Conservation (phyloP, 2,113 vertebrate species). For the Puma concolor region DNA sequence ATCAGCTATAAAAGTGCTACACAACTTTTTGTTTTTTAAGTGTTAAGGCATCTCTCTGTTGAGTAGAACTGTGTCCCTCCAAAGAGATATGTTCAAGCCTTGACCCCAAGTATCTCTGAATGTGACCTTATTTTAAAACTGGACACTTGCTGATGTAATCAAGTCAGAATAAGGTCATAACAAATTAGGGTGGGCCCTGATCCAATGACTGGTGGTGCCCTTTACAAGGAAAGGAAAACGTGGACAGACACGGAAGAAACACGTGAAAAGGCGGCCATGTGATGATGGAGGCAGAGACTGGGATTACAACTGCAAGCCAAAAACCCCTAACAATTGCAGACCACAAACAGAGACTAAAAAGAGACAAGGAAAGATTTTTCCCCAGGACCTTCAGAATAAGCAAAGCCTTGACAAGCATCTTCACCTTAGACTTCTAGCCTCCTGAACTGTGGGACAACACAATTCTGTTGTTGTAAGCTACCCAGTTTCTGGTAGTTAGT, state of each 20-base stretch:
- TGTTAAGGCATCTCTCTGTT: not conserved
- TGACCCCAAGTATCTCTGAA: not conserved
- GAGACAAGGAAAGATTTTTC: not conserved
- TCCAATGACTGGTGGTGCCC: not conserved
- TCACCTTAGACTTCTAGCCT: not conserved
- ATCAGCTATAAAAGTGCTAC: not conserved
- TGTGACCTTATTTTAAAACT: not conserved
- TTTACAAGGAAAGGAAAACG: not conserved
- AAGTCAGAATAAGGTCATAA: not conserved
- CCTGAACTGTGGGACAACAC: not conserved
- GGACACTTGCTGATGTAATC: not conserved
- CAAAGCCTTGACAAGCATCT: not conserved
- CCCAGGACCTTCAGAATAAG: not conserved
- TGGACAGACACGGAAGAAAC: not conserved
- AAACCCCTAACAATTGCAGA: not conserved
- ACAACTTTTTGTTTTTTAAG: not conserved
- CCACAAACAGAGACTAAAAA: not conserved
- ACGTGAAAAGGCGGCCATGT: not conserved
- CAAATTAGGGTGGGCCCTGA: not conserved
- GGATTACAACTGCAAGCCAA: not conserved
- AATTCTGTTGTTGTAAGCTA: not conserved
- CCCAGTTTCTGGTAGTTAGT: not conserved
- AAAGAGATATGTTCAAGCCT: not conserved
- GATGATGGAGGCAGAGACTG: not conserved
- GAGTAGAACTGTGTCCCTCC: not conserved